Base-by-base conservation (phyloP, 2,113 vertebrate species). In the Nerophis lumbriciformis region DNA sequence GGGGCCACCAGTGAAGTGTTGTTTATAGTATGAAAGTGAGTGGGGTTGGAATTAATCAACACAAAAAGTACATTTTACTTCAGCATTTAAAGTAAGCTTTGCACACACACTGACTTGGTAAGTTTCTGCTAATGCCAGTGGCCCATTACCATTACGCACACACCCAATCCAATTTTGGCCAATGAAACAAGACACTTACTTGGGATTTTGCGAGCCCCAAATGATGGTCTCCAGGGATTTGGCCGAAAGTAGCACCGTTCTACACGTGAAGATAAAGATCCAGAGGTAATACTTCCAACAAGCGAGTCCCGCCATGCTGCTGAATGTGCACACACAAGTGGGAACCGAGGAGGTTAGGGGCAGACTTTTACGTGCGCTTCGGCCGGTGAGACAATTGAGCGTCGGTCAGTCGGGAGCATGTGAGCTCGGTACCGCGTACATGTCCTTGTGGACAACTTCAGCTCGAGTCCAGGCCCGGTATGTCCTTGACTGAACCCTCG, bases 241-340 rank as follows among this genome's bases (percentile, higher is more conserved):
- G 4, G 89, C 88, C 5, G 84, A 84, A 28, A 81, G 83, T 56
- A 85, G 45, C 63, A 78, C 76, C 63, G 85, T 85, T 79, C 87
- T 88, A 82, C 88, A 88, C 65, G 85, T 77, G 64, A 90, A 63
- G 72, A 89, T 85, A 86, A 82, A 86, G 81, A 90, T 90, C 90
- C 90, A 90, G 65, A 90, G 84, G 78, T 88, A 90, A 85, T 88
- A 89, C 75, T 85, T 90, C 88, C 87, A 90, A 72, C 84, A 85
- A 9, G 65, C 75, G 73, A 69, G 75, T 73, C 80, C 84, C 80
- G 91, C 89, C 90, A 91, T 91, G 71, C 81, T 89, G 79, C 48
- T 53, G 13, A 54, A 52, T 39, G 68, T 19, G 12, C 38, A 45
- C 68, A 65, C 67, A 57, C 53, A n/a, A 44, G 55, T 44, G 71